Percentiles rank a stretch among this genome's conserved stretches.
Evolutionary conservation across 2,888 invertebrate genomes (phyloP).

Genomic region (Poecilobothrus nobilitatus): DNA sequence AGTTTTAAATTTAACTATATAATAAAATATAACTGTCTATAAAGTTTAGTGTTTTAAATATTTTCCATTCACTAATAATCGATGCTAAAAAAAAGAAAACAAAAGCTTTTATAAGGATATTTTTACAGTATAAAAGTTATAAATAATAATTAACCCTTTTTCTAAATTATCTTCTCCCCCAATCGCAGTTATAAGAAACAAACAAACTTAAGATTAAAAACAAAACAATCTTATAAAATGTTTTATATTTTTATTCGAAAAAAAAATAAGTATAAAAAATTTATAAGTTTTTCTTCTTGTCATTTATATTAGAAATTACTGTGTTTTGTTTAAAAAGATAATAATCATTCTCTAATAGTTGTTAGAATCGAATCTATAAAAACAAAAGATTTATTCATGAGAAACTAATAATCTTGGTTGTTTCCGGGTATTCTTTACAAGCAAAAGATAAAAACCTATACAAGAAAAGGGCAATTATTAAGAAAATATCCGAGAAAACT

Average conservation of each 20-base stretch:
- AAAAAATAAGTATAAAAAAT: not conserved
- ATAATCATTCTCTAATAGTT: not conserved
- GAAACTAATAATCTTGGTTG: slow-evolving; percentile 9
- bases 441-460: not conserved
- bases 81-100: no score
- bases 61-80: no score
- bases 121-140: no score
- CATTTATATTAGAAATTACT: not conserved
- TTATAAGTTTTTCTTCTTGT: not conserved
- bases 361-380: not conserved
- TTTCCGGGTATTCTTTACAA: not conserved
- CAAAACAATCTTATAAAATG: not conserved
- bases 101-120: no score
- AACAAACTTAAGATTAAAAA: not conserved
- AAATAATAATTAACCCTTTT: not conserved
- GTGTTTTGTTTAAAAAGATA: not conserved
- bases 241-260: no score
- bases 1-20: no score
- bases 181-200: not conserved
- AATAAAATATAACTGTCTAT: no score
- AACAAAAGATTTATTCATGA: slow-evolving; percentile 2
- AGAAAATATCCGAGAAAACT: not conserved
- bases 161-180: not conserved
- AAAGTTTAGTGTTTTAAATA: no score
- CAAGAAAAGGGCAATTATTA: not conserved